phyloP scores from a whole-genome alignment of 2,888 invertebrate species.

The Melitaea athalia region DNA sequence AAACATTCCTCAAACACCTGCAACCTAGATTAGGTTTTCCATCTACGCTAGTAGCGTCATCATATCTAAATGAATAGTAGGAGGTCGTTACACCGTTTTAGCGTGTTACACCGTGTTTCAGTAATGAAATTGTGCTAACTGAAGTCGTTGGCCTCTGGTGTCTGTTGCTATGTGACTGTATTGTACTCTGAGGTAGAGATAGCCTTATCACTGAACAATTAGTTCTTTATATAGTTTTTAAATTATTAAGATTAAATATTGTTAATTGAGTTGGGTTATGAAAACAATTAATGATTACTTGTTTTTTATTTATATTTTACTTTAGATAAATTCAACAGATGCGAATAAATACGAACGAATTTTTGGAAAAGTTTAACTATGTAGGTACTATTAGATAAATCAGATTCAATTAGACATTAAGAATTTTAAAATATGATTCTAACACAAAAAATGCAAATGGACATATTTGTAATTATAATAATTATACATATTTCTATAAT shows the following conservation, averaged over 20 bases:
- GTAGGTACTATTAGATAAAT: too few relatives aligned
- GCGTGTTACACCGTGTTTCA: conserved; percentile 38
- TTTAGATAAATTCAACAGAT: too few relatives aligned
- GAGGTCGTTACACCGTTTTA: conserved; percentile 42
- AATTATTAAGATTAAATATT: background rate
- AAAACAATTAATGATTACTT: background rate
- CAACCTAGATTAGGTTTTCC: conserved; percentile 34
- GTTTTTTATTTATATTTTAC: too few relatives aligned
- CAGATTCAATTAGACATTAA: too few relatives aligned
- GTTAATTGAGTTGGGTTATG: background rate
- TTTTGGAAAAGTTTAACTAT: too few relatives aligned
- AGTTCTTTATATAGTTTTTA: background rate
- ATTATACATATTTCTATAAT: too few relatives aligned
- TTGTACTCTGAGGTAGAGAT: conserved; percentile 15
- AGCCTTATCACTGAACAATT: conserved; percentile 8
- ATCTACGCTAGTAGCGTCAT: conserved; percentile 27
- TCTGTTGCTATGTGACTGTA: conserved; percentile 27
- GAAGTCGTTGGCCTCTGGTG: conserved; percentile 41
- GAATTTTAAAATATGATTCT: too few relatives aligned
- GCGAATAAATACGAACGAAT: too few relatives aligned
- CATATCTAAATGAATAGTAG: conserved; percentile 26
- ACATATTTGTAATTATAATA: too few relatives aligned
- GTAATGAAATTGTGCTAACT: conserved; percentile 51
- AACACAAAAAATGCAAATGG: too few relatives aligned
- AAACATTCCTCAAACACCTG: conserved; percentile 31